Conservation (phyloP, 2,113 vertebrate genomes). For the Rhodinocichla rosea region DNA sequence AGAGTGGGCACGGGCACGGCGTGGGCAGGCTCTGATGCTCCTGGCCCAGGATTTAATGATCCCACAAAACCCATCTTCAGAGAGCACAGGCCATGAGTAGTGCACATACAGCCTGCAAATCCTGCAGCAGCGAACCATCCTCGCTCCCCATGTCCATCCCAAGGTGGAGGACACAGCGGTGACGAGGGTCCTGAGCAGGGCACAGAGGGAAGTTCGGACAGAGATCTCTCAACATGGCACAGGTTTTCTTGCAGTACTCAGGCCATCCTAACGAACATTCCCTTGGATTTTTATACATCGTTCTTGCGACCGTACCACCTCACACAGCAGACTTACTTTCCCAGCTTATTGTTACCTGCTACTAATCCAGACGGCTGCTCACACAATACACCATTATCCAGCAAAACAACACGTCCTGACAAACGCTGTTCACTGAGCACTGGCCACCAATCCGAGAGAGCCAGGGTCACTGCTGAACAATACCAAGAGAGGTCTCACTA, state of each 20-base stretch:
- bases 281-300: not conserved
- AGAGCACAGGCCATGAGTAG: not conserved
- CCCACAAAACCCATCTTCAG: not conserved
- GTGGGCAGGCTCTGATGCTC: not conserved
- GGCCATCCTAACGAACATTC: not conserved
- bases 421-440: not conserved
- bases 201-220: not conserved
- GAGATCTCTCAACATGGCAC: not conserved
- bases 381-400: conserved; percentile 40
- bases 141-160: not conserved
- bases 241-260: not conserved
- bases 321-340: not conserved
- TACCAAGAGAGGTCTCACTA: conserved; percentile 47
- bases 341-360: not conserved
- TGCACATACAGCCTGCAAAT: not conserved
- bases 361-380: not conserved
- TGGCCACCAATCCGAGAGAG: conserved; percentile 3
- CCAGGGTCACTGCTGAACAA: conserved; percentile 47
- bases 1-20: rapidly evolving
- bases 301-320: not conserved
- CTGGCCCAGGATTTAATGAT: not conserved
- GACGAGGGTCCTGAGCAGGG: not conserved
- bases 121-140: not conserved
- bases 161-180: not conserved
- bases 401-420: conserved; percentile 36